These are phyloP conservation scores for Melitaea athalia DNA, from an alignment of 2,888 invertebrate species.

Conservation along the genomic window DNA sequence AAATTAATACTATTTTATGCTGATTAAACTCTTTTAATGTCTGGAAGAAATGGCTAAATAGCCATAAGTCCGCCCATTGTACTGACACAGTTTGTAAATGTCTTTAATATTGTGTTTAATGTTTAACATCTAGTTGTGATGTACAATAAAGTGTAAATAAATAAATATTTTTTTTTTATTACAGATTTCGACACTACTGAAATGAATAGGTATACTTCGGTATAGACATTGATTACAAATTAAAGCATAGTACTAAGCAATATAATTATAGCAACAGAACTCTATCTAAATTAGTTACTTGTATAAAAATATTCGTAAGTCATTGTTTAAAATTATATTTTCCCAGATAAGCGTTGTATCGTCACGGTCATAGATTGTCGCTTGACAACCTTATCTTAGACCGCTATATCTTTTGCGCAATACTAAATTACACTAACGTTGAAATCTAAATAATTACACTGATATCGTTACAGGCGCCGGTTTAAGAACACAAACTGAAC, in stretches of 20 bases:
- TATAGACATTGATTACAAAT: too few species aligned
- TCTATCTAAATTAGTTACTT: neutral
- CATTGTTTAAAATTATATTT: neutral
- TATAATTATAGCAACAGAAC: neutral
- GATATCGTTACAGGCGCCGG: constrained; percentile 56
- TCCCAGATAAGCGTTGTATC: neutral
- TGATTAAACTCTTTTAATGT: too few species aligned
- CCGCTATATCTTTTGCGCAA: constrained; percentile 20
- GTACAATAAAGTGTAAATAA: too few species aligned
- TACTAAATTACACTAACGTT: constrained; percentile 47
- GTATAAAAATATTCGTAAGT: neutral
- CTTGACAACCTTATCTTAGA: constrained; percentile 28
- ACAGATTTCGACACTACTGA: too few species aligned
- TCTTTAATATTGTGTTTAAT: too few species aligned
- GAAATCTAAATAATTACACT: constrained; percentile 43
- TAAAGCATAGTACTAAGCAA: neutral
- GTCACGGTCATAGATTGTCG: constrained; percentile 18
- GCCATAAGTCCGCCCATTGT: too few species aligned
- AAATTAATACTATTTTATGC: too few species aligned
- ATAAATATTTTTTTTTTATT: too few species aligned
- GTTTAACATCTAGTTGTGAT: too few species aligned
- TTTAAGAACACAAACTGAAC: constrained; percentile 53
- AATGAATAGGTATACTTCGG: too few species aligned
- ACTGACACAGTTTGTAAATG: too few species aligned
- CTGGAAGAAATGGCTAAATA: too few species aligned